Base-by-base conservation (phyloP, 2,113 vertebrate genomes). In the human (Homo sapiens) region DNA sequence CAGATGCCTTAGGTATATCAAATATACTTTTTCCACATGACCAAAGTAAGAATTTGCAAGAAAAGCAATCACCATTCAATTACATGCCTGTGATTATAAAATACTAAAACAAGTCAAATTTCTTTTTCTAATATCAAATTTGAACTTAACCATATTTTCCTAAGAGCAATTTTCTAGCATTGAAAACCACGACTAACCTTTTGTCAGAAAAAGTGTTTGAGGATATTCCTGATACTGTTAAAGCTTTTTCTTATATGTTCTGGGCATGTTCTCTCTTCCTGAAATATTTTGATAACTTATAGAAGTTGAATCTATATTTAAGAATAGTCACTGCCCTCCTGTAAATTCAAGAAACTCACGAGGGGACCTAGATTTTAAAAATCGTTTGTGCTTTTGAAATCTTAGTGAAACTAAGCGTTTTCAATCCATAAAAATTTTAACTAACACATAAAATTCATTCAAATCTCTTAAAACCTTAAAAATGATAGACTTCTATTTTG, bases 401-500 rank as follows among this genome's bases (percentile, higher is more conserved):
- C 68, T 76, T 57, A 85, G 10, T 90, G 80, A 59, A n/a, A 82
- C 87, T 38, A 96, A 81, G 25, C 38, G 23, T 97, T 93, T 97
- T 94, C 85, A 97, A 92, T 57, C 16, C 55, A 66, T 96, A 95
- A 43, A 84, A 50, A 22, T 86, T 64, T 95, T 96, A 94, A 97
- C 68, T 68, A 98, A 93, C 68, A 97, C 76, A 87, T 59, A 88
- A 81, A 82, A 97, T 78, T 35, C 38, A 80, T 52, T 80, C n/a
- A 93, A 98, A 97, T 96, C 96, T 97, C 83, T 96, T 89, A 92
- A 98, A 96, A 98, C 72, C 72, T 97, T 89, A 52, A 94, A 98
- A 98, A 78, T 40, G 68, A 97, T 50, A 20, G 92, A 96, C 90
- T 97, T 96, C 72, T 75, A 43, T 98, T 98, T 96, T 91, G 70